These are phyloP conservation scores for Scomber japonicus DNA, from an alignment of 2,113 vertebrate species.

Conservation along the genomic window DNA sequence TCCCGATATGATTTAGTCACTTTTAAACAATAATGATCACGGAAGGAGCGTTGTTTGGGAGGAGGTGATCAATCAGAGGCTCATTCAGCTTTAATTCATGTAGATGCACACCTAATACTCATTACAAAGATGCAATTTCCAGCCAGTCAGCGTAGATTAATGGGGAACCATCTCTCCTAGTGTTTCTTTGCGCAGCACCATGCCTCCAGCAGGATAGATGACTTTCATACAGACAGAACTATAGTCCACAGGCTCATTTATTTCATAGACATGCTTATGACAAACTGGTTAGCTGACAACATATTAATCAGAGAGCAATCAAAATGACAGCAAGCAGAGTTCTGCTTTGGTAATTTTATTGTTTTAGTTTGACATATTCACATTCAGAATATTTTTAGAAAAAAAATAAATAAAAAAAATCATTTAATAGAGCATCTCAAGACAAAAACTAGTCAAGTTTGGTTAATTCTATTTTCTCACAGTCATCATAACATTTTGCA, in stretches of 20 bases:
- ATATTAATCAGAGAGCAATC: constrained; percentile 59
- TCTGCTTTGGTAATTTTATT: constrained; percentile 57
- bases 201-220: constrained; percentile 84
- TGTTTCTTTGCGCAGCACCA: constrained; percentile 78
- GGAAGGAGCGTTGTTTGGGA: constrained; percentile 82
- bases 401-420: neutral
- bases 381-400: constrained; percentile 1
- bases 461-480: neutral
- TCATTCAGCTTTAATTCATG: constrained; percentile 90
- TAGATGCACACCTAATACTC: constrained; percentile 90
- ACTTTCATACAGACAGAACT: constrained; percentile 76
- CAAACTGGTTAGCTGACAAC: constrained; percentile 63
- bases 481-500: neutral
- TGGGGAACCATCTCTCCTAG: constrained; percentile 80
- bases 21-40: constrained; percentile 86
- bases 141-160: constrained; percentile 87
- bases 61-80: constrained; percentile 86
- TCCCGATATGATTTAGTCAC: constrained; percentile 87
- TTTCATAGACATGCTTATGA: constrained; percentile 77
- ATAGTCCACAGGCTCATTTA: constrained; percentile 65
- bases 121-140: constrained; percentile 90
- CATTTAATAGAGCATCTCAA: too few species aligned
- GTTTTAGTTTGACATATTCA: constrained; percentile 33
- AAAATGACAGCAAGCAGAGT: constrained; percentile 58
- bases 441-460: too few species aligned